These are phyloP conservation scores for Ophion costatus DNA, from an alignment of 2,888 invertebrate genomes.

Conservation along the genomic window DNA sequence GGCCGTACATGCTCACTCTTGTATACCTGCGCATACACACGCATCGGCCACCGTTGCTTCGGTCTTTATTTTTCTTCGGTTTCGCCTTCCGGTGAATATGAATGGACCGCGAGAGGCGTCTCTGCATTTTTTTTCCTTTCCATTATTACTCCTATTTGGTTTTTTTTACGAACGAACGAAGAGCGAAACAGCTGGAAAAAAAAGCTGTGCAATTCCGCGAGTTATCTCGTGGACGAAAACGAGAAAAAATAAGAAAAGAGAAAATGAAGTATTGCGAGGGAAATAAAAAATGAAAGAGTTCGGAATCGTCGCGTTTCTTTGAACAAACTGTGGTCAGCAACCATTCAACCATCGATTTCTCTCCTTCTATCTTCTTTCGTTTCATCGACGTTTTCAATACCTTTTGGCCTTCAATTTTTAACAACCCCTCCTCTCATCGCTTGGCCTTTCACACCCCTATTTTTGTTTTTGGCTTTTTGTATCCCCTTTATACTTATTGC, in stretches of 20 bases:
- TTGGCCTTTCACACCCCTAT: conserved; percentile 2
- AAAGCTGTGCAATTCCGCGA: conserved; percentile 36
- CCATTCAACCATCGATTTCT: not conserved
- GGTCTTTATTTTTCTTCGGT: conserved; percentile 30
- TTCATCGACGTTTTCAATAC: conserved; percentile 30
- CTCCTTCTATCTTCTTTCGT: not conserved
- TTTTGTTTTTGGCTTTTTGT: conserved; percentile 66
- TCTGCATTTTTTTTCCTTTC: not conserved
- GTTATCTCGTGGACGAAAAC: not conserved
- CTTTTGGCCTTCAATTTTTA: conserved; percentile 65
- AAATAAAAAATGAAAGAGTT: conserved; percentile 17
- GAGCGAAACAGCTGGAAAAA: conserved; percentile 44
- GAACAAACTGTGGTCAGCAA: conserved; percentile 37
- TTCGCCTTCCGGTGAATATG: conserved; percentile 37
- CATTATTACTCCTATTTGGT: not conserved
- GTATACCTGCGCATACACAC: not conserved
- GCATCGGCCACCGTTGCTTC: not conserved
- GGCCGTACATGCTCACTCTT: conserved; percentile 3
- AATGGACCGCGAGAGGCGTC: conserved; percentile 22
- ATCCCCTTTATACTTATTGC: not conserved
- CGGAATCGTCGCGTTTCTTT: not conserved
- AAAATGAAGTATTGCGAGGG: conserved; percentile 19
- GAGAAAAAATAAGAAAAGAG: not conserved
- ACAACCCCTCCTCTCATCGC: conserved; percentile 63
- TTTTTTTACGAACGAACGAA: conserved; percentile 24